Conservation (phyloP, 2,797 vertebrate genomes). For the Falco biarmicus region DNA sequence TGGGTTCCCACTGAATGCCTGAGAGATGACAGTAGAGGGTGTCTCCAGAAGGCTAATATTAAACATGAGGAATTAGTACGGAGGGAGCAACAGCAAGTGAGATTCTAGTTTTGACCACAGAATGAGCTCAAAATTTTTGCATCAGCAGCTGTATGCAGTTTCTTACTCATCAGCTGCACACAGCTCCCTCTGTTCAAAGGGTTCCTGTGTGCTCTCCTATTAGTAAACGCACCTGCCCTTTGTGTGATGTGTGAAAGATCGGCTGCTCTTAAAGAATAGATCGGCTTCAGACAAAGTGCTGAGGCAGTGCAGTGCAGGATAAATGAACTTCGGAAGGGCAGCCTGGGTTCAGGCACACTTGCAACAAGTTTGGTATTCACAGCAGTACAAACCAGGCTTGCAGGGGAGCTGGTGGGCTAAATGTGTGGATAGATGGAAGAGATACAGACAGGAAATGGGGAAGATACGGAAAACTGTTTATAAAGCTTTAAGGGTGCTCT, state of each 20-base stretch:
- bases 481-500: neutral
- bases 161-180: neutral
- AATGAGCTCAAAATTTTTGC: neutral
- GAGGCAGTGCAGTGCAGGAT: neutral
- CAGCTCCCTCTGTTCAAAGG: neutral
- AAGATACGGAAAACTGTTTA: neutral
- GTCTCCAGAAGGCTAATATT: constrained; percentile 55
- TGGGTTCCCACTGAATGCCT: constrained; percentile 61
- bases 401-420: neutral
- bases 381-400: neutral
- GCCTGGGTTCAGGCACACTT: neutral
- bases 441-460: neutral
- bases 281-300: neutral
- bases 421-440: neutral
- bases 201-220: neutral
- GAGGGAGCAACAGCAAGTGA: neutral
- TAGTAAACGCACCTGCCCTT: neutral
- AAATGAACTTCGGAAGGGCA: neutral
- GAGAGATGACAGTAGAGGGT: constrained; percentile 65
- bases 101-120: constrained; percentile 20
- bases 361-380: neutral
- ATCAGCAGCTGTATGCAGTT: neutral
- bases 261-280: neutral
- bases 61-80: neutral
- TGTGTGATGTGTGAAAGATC: neutral